Conservation (phyloP, 1,140 invertebrate species). For the Sminthurides bifidus region DNA sequence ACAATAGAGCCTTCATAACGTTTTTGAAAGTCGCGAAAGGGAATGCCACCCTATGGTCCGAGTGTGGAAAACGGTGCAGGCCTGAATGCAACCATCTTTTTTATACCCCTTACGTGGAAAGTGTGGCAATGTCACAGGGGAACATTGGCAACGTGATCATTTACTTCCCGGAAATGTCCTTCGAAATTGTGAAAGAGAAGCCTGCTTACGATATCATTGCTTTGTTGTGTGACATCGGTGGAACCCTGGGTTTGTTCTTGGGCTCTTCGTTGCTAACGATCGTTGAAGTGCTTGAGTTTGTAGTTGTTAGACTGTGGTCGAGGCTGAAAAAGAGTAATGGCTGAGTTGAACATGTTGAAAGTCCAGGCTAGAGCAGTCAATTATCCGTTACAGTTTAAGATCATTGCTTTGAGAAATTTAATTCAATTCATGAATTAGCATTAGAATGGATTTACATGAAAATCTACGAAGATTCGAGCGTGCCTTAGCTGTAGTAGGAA, state of each 20-base stretch:
- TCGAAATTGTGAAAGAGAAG: slow-evolving; percentile 13
- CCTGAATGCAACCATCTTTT: slow-evolving; percentile 14
- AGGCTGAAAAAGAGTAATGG: too few species aligned
- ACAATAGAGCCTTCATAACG: slow-evolving; percentile 4
- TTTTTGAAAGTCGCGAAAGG: slow-evolving; percentile 7
- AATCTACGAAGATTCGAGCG: too few species aligned
- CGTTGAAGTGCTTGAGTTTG: slow-evolving; percentile 40
- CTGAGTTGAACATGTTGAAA: too few species aligned
- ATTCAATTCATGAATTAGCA: too few species aligned
- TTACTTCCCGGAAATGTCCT: slow-evolving; percentile 20
- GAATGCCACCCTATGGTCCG: slow-evolving; percentile 12
- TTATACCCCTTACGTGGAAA: slow-evolving; percentile 17
- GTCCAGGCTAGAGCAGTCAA: too few species aligned
- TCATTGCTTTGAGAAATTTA: too few species aligned
- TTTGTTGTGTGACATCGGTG: slow-evolving; percentile 35
- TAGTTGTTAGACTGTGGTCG: too few species aligned
- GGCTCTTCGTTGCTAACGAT: slow-evolving; percentile 41
- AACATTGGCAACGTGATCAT: slow-evolving; percentile 7
- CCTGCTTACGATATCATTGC: slow-evolving; percentile 19
- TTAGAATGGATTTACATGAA: too few species aligned
- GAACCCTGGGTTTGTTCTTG: slow-evolving; percentile 42
- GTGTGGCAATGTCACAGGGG: slow-evolving; percentile 10
- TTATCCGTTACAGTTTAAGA: too few species aligned
- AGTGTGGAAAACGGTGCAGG: slow-evolving; percentile 12
- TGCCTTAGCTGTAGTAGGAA: too few species aligned